A percentile compares a stretch with the other conserved stretches of the same genome.
Evolutionary conservation across 2,113 vertebrate genomes (phyloP).

Genomic region (Dasyornis broadbenti): DNA sequence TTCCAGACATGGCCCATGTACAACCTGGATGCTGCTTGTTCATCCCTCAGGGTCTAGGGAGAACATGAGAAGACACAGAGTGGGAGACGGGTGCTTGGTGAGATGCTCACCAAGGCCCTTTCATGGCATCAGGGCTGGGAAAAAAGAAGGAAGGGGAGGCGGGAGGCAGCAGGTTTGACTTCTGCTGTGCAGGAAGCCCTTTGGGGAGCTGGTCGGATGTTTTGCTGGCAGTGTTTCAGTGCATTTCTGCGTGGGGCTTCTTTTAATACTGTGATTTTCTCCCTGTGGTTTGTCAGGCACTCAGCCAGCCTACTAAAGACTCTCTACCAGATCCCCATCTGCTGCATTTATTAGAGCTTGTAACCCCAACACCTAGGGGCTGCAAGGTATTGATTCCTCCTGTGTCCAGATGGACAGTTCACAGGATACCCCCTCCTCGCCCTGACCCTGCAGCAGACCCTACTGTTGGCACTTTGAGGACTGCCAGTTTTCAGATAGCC

Average conservation of each 20-base stretch:
- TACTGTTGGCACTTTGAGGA: background rate
- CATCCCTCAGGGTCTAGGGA: background rate
- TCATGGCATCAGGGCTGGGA: background rate
- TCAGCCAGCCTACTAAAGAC: conserved; percentile 55
- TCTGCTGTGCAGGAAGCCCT: background rate
- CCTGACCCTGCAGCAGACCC: background rate
- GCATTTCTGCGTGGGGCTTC: background rate
- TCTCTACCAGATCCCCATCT: conserved; percentile 51
- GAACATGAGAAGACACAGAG: background rate
- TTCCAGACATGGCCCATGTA: background rate
- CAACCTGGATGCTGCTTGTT: background rate
- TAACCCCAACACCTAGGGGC: conserved; percentile 32
- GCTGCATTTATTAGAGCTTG: conserved; percentile 41
- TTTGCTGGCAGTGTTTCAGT: conserved; percentile 19
- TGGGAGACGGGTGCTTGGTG: background rate
- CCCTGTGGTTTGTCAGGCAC: conserved; percentile 54
- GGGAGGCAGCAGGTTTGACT: conserved; percentile 1
- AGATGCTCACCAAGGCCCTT: background rate
- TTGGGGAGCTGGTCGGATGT: background rate
- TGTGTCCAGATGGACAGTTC: background rate
- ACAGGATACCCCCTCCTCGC: background rate
- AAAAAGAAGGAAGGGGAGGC: background rate
- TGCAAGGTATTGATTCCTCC: conserved; percentile 34
- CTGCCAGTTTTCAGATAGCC: background rate
- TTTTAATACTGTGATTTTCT: conserved; percentile 48